phyloP scores from a whole-genome alignment of 2,113 vertebrate species.

The Pipa parva region DNA sequence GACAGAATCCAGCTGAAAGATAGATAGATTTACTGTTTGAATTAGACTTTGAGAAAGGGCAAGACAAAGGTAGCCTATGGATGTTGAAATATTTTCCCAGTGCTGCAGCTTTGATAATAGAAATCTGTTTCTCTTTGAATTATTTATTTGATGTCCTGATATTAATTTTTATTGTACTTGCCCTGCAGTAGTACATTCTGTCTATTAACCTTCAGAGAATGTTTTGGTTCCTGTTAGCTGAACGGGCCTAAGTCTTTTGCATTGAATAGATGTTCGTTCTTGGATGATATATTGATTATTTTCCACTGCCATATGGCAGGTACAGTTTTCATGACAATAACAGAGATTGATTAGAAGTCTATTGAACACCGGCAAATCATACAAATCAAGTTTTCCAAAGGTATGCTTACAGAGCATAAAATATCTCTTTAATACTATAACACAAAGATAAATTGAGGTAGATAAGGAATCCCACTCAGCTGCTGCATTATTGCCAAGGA shows the following conservation, averaged over 20 bases:
- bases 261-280: constrained; percentile 67
- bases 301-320: constrained; percentile 66
- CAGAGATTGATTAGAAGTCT: constrained; percentile 73
- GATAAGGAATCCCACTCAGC: too few species aligned
- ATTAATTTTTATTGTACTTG: constrained; percentile 60
- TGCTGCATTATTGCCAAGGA: too few species aligned
- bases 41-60: too few species aligned
- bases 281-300: constrained; percentile 70
- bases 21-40: too few species aligned
- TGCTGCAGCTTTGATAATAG: background rate
- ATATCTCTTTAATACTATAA: constrained; percentile 4
- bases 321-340: constrained; percentile 72
- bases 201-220: constrained; percentile 59
- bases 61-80: too few species aligned
- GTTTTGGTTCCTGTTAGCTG: constrained; percentile 66
- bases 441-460: too few species aligned
- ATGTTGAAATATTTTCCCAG: background rate
- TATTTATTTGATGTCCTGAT: constrained; percentile 45
- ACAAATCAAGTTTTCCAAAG: constrained; percentile 50
- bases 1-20: too few species aligned
- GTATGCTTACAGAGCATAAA: constrained; percentile 53
- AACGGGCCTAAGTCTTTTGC: constrained; percentile 60
- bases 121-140: background rate
- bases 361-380: constrained; percentile 48
- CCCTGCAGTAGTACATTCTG: constrained; percentile 52